Base-by-base conservation (phyloP, 2,113 vertebrate genomes). In the Tretioscincus oriximinensis region DNA sequence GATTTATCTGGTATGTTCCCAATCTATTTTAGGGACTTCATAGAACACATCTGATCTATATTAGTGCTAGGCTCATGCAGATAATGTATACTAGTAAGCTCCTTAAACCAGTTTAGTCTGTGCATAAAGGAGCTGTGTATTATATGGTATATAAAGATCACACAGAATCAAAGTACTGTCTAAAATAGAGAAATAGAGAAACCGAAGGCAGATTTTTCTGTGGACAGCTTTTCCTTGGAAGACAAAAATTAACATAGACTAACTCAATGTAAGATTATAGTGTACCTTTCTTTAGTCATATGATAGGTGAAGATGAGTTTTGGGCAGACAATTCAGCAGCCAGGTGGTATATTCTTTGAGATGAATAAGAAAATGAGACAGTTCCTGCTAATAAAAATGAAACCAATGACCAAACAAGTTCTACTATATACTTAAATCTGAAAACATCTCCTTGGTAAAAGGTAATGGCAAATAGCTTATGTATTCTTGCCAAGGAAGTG, bases 291-390 rank as follows among this genome's bases (percentile, higher is more conserved):
- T 69, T 24, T 58, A 31, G 31, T 77, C 71, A 79, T 81, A 79
- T 90, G 85, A 91, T 88, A 90, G 91, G 90, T 88, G 83, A 76
- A 84, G 79, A 84, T 81, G 54, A 9, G 24, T 64, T 81, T 14
- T 41, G 20, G 85, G 67, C 83, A 76, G 91, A 88, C 89, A 81
- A 89, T 88, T 87, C 69, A 85, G 7, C 64, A n/a, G 20, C 80
- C 47, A 71, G 73, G 21, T 16, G 1, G 49, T 86, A n/a, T 28
- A 21, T 80, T 63, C 61, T n/a, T 84, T 75, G 82, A 45, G 47
- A 73, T 7, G 64, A 89, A 45, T 69, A 90, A 63, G 87, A 92
- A 91, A 91, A n/a, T 16, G 83, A 18, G 31, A 63, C 54, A 87
- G 82, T 83, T 91, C 90, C 81, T 79, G 78, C 81, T 78, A 72